These are phyloP conservation scores for Dendrolimus pini DNA, from an alignment of 2,888 invertebrate genomes.

Conservation along the genomic window DNA sequence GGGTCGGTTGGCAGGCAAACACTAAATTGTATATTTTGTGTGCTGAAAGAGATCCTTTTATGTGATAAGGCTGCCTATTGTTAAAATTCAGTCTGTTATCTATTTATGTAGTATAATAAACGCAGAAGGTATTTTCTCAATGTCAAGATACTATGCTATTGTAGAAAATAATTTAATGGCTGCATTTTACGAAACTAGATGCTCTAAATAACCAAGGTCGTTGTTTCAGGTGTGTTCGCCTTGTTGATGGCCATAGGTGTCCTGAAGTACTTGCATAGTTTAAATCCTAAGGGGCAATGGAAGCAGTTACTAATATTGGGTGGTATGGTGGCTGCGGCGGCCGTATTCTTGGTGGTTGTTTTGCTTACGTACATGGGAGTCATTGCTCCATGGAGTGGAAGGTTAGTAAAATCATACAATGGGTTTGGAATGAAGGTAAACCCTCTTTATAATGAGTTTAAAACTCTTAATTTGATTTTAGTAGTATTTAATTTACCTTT, in stretches of 20 bases:
- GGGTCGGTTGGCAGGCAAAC: too few relatives aligned
- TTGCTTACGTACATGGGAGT: slow-evolving; percentile 94
- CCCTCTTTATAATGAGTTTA: slow-evolving; percentile 3
- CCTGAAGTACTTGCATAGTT: slow-evolving; percentile 90
- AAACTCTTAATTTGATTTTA: slow-evolving; percentile 1
- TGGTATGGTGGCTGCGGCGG: slow-evolving; percentile 83
- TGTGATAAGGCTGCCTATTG: too few relatives aligned
- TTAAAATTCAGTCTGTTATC: too few relatives aligned
- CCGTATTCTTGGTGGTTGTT: slow-evolving; percentile 91
- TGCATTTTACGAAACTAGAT: too few relatives aligned
- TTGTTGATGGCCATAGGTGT: slow-evolving; percentile 92
- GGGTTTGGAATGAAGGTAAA: background rate
- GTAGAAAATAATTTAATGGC: too few relatives aligned
- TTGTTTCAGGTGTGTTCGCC: slow-evolving; percentile 91
- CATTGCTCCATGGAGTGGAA: slow-evolving; percentile 96
- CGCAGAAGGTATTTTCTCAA: too few relatives aligned
- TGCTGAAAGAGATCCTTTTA: too few relatives aligned
- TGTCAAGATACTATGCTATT: too few relatives aligned
- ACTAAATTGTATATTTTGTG: too few relatives aligned
- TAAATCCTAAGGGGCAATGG: slow-evolving; percentile 93
- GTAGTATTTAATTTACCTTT: background rate
- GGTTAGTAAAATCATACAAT: slow-evolving; percentile 49
- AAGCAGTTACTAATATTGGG: slow-evolving; percentile 90
- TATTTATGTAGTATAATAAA: too few relatives aligned
- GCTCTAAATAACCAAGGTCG: background rate